Base-by-base conservation (phyloP, 2,888 invertebrate species). In the Cheilosia variabilis region DNA sequence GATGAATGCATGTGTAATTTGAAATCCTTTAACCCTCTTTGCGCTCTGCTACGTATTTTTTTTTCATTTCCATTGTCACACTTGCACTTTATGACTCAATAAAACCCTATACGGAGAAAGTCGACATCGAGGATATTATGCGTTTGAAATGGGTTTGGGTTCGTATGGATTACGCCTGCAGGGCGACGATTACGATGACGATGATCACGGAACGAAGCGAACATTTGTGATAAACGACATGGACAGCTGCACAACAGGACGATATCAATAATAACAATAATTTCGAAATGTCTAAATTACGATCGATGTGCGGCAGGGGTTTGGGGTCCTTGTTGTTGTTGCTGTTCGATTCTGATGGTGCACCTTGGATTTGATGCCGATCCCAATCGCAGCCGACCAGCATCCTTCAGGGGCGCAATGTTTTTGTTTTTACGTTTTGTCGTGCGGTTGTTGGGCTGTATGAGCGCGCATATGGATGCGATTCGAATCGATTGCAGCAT, bases 51-150 rank as follows among this genome's bases (percentile, higher is more conserved):
- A 27, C 6, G 60, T n/a, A 15, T 76, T 19, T 27, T 27, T 27
- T 27, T 27, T 72, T 15, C 31, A 15, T 80, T 19, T 72, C 24
- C 52, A 86, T 80, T 86, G 86, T 86, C 86, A 86, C 86, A 86
- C 86, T 86, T 86, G 86, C 86, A 62, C 31, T 77, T 86, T 86
- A 86, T 80, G 86, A 72, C 86, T 86, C 47, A 86, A 86, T 86
- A 80, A 86, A 77, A 72, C 68, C 72, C 76, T 77, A 66, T 57
- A 76, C 78, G 47, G 52, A 9, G 65, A 63, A 66, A 68, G 27
- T 41, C 63, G 53, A 68, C 55, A 75, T 84, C 78, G 75, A 84
- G 84, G 84, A 79, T 75, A 57, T 31, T 31, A 31, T 43, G 4
- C 17, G 17, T 22, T 19, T 41, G 13, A 2, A 41, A 43, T n/a